Evolutionary conservation across 2,888 invertebrate genomes (phyloP).

Genomic region (Aphodius sticticus): DNA sequence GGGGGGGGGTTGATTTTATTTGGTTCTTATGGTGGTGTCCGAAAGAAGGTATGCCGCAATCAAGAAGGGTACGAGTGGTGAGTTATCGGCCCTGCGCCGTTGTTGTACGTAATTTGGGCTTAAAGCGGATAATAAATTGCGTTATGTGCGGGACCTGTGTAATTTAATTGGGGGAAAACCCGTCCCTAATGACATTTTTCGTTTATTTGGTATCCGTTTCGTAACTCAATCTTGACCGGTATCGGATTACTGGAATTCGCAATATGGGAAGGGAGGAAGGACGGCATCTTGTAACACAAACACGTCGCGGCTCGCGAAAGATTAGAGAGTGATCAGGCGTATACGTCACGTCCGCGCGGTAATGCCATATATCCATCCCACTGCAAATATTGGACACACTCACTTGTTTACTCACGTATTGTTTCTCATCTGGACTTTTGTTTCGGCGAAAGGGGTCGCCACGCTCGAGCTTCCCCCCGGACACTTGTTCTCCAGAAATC

Average conservation of each 20-base stretch:
- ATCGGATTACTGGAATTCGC: conserved; percentile 59
- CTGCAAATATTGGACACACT: conserved; percentile 9
- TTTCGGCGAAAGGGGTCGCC: not conserved
- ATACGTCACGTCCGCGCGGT: conserved; percentile 13
- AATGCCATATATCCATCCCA: conserved; percentile 13
- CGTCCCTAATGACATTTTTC: conserved; percentile 57
- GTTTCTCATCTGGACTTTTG: conserved; percentile 14
- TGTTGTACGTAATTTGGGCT: not conserved
- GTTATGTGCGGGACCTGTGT: conserved; percentile 50
- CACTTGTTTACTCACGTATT: conserved; percentile 24
- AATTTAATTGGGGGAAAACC: conserved; percentile 54
- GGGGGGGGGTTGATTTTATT: not conserved
- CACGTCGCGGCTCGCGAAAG: conserved; percentile 37
- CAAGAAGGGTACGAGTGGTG: not conserved
- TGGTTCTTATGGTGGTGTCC: not conserved
- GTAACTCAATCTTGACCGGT: conserved; percentile 57
- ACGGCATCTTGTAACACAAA: not conserved
- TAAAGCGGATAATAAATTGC: conserved; percentile 51
- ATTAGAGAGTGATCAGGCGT: conserved; percentile 45
- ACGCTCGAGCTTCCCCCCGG: not conserved
- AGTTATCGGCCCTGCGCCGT: not conserved
- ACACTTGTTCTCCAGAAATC: too few species aligned
- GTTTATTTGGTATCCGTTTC: conserved; percentile 56
- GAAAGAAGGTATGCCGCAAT: not conserved
- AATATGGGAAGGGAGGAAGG: conserved; percentile 53